Conservation (phyloP, 2,797 vertebrate species). For the Bradypodion pumilum region DNA sequence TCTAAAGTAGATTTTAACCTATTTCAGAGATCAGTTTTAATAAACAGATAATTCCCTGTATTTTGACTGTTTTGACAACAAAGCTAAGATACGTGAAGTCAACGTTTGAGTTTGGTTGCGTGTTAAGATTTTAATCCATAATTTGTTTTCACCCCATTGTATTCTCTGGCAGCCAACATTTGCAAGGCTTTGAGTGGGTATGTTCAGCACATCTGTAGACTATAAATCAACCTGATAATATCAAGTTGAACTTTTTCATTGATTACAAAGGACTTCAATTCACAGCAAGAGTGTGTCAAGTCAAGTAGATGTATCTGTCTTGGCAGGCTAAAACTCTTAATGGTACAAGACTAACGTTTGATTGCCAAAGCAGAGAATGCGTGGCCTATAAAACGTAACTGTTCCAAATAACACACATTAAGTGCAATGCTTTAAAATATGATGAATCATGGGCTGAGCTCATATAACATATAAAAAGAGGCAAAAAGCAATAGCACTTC, state of each 20-base stretch:
- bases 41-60: neutral
- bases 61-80: neutral
- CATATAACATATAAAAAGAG: neutral
- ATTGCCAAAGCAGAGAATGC: conserved; percentile 22
- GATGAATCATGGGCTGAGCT: neutral
- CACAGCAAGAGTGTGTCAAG: neutral
- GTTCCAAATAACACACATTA: conserved; percentile 14
- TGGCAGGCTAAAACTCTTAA: neutral
- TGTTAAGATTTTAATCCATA: conserved; percentile 1
- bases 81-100: conserved; percentile 23
- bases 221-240: conserved; percentile 29
- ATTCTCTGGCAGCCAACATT: conserved; percentile 11
- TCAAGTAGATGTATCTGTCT: conserved; percentile 8
- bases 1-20: neutral
- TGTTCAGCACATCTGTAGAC: conserved; percentile 17
- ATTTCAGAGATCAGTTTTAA: neutral
- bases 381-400: conserved; percentile 28
- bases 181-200: neutral
- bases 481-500: neutral
- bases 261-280: neutral
- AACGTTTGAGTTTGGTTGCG: neutral
- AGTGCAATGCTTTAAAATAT: conserved; percentile 4
- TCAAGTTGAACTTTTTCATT: conserved; percentile 12
- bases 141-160: conserved; percentile 8
- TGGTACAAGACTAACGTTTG: conserved; percentile 22